These are phyloP conservation scores for Pocillopora verrucosa DNA, from an alignment of 64 coral and sea anemone species.

Conservation along the genomic window DNA sequence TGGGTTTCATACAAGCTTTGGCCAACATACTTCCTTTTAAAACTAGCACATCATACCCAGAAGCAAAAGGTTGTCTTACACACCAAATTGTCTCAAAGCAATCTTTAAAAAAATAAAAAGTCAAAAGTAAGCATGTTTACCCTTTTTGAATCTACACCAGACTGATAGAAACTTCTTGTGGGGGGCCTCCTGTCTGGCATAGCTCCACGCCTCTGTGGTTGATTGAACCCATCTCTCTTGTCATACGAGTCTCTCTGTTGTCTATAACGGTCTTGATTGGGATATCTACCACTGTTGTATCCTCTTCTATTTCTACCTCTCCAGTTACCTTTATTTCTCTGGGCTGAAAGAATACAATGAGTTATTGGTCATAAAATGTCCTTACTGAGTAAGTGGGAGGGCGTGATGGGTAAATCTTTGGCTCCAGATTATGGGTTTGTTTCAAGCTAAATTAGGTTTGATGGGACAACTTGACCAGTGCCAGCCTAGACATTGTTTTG, in stretches of 20 bases:
- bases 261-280: conserved; percentile 31
- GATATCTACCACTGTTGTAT: conserved; percentile 17
- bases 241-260: conserved; percentile 38
- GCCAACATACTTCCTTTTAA: too few relatives aligned
- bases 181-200: conserved; percentile 35
- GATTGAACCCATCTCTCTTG: conserved; percentile 25
- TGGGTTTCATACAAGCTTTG: too few relatives aligned
- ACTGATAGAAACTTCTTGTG: neutral
- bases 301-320: conserved; percentile 30
- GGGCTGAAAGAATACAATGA: neutral
- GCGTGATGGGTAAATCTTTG: too few relatives aligned
- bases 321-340: conserved; percentile 37
- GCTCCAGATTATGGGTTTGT: too few relatives aligned
- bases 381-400: neutral
- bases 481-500: too few relatives aligned
- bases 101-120: too few relatives aligned
- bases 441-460: too few relatives aligned
- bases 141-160: neutral
- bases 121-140: neutral
- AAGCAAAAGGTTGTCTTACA: too few relatives aligned
- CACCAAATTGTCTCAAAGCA: too few relatives aligned
- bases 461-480: too few relatives aligned
- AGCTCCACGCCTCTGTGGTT: conserved; percentile 30
- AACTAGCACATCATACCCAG: too few relatives aligned
- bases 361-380: neutral